Evolutionary conservation across 2,113 vertebrate genomes (phyloP), one percentile per base, ranked within the genome.

Genomic region (Oplegnathus fasciatus): DNA sequence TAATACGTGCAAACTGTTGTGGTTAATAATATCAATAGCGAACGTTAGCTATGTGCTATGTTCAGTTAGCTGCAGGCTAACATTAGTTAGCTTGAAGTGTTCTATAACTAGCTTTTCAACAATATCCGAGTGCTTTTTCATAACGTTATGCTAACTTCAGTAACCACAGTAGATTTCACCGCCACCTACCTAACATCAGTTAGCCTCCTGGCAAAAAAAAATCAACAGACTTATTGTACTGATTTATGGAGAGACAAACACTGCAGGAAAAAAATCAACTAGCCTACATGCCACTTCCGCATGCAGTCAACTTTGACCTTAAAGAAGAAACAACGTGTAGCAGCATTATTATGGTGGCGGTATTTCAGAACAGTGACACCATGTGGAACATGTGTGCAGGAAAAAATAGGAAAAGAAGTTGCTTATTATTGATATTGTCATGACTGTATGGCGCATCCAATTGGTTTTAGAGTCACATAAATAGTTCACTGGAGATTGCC

Each of bases 261-360:
- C 15, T 2, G 13, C 15, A 24, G 4, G 6, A 22, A 11, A 40
- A 58, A 32, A 1, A 46, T 9, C 34, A 67, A 77, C 55, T 64
- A 52, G 20, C 50, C 50, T 52, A 8, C 13, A 69, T 44, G 58
- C 48, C 18, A 80, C 83, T 89, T 91, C 87, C 89, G 82, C 55
- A 55, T 70, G 0, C 17, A 58, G 15, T 86, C 2, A 88, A 88
- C 93, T 94, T 65, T 91, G 78, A 93, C 91, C 91, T 69, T 2
- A 37, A 5, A n/a, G 34, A 20, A 42, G 28, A 60, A 75, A 48
- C 70, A 69, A 57, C 60, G 55, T 22, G 26, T 1, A 5, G 28
- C 28, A 37, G 24, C 48, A 48, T 0, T 1, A 48, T 0, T 1
- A 1, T 0, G 1, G 13, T 6, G 61, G 15, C 0, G 2, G 2